These are phyloP conservation scores for Embiotoca jacksoni DNA, from an alignment of 2,113 vertebrate genomes.

Conservation along the genomic window DNA sequence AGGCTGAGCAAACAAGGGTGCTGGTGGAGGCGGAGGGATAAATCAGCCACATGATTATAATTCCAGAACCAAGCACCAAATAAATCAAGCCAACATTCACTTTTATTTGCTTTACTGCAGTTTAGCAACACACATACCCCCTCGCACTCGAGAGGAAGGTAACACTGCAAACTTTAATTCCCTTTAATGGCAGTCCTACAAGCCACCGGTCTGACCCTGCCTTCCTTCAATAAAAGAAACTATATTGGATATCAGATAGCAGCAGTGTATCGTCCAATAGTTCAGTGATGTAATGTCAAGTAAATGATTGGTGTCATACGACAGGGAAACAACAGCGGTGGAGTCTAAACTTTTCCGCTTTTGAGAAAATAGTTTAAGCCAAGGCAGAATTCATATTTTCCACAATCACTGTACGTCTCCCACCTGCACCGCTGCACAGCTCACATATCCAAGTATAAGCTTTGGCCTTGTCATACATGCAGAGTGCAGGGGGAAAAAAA, in stretches of 20 bases:
- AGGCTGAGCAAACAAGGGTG: slow-evolving; percentile 61
- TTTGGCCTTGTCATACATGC: slow-evolving; percentile 40
- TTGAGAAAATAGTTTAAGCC: slow-evolving; percentile 15
- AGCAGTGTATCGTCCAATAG: background rate
- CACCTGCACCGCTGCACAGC: slow-evolving; percentile 18
- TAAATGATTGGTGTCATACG: slow-evolving; percentile 1
- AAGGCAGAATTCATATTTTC: slow-evolving; percentile 12
- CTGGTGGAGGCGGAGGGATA: slow-evolving; percentile 44
- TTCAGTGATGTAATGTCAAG: background rate
- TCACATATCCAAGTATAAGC: slow-evolving; percentile 32
- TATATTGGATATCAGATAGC: background rate
- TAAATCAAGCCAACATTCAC: slow-evolving; percentile 53
- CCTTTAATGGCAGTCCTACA: slow-evolving; percentile 10
- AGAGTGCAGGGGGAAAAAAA: slow-evolving; percentile 44
- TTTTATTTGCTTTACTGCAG: slow-evolving; percentile 51
- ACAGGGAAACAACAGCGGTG: slow-evolving; percentile 7
- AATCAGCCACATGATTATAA: slow-evolving; percentile 52
- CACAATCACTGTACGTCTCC: slow-evolving; percentile 4
- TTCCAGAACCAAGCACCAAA: slow-evolving; percentile 38
- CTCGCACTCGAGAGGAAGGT: slow-evolving; percentile 22
- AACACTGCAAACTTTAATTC: slow-evolving; percentile 41
- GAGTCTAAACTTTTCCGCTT: slow-evolving; percentile 3
- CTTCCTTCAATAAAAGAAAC: background rate
- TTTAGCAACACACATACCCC: slow-evolving; percentile 47
- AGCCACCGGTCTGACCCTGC: slow-evolving; percentile 16